A percentile compares a stretch with the other conserved stretches of the same genome.
Evolutionary conservation across 2,888 invertebrate genomes (phyloP).

Genomic region (Oscheius myriophilus): DNA sequence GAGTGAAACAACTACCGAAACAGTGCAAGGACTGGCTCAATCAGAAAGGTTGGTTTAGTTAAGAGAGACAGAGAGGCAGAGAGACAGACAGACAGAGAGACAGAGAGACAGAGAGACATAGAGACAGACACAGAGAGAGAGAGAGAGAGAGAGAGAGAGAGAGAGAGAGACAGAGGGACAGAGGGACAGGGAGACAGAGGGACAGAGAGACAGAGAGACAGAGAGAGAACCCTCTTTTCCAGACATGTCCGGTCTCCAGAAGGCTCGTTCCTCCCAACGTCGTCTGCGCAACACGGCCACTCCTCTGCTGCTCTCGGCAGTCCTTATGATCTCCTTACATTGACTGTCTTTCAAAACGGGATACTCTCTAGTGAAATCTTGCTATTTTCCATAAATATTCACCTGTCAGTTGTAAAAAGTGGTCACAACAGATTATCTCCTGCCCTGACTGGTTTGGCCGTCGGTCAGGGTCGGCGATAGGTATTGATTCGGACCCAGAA

Average conservation of each 20-base stretch:
- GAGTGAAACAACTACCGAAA: slow-evolving; percentile 38
- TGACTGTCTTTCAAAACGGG: slow-evolving; percentile 19
- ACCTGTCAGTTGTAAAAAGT: no score
- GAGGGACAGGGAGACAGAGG: no score
- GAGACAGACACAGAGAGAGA: no score
- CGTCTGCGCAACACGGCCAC: slow-evolving; percentile 39
- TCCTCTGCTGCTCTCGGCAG: background rate
- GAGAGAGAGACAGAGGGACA: no score
- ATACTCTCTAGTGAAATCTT: background rate
- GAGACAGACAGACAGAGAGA: no score
- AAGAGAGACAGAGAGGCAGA: background rate
- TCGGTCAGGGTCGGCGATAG: slow-evolving; percentile 18
- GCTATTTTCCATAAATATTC: no score
- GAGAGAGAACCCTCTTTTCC: no score
- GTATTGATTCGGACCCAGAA: slow-evolving; percentile 17
- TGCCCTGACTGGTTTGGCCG: slow-evolving; percentile 17
- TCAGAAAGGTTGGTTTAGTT: slow-evolving; percentile 41
- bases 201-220: no score
- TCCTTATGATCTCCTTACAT: slow-evolving; percentile 1
- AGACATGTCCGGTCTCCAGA: slow-evolving; percentile 49
- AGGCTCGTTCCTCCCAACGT: slow-evolving; percentile 37
- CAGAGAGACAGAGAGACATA: no score
- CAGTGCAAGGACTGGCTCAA: slow-evolving; percentile 53
- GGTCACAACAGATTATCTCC: background rate
- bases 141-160: no score